Percentiles rank a stretch among this genome's conserved stretches.
Conservation (phyloP, 1,140 invertebrate genomes). For the Ganaspis sp. region DNA sequence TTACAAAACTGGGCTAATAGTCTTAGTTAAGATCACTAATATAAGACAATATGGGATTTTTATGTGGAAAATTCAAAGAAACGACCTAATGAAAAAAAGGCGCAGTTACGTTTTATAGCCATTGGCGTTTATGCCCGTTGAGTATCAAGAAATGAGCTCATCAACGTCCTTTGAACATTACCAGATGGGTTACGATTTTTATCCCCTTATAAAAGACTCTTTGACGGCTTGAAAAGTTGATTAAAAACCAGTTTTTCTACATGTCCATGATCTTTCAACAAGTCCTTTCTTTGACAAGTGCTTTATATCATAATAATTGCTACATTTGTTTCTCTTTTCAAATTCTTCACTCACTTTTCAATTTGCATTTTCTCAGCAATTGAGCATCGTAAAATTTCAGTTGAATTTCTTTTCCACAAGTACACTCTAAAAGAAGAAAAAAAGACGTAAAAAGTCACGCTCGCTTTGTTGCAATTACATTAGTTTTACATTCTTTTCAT, state of each 20-base stretch:
- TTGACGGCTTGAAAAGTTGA: slow-evolving; percentile 27
- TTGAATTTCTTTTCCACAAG: not conserved
- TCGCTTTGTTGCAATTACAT: no score
- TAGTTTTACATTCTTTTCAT: no score
- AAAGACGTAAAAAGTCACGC: no score
- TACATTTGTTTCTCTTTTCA: not conserved
- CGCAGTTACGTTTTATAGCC: slow-evolving; percentile 22
- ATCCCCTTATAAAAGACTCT: slow-evolving; percentile 23
- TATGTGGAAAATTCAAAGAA: slow-evolving; percentile 11
- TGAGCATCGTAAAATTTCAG: not conserved
- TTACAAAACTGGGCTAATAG: not conserved
- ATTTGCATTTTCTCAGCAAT: not conserved
- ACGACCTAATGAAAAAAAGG: slow-evolving; percentile 13
- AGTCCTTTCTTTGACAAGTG: not conserved
- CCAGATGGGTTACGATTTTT: slow-evolving; percentile 26
- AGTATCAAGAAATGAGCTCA: slow-evolving; percentile 30
- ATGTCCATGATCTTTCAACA: slow-evolving; percentile 18
- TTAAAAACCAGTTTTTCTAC: slow-evolving; percentile 24
- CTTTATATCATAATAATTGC: slow-evolving; percentile 14
- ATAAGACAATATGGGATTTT: slow-evolving; percentile 2
- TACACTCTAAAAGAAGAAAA: no score
- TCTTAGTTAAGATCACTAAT: not conserved
- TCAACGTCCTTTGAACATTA: slow-evolving; percentile 28
- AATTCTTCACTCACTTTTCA: not conserved
- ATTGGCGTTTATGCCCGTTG: slow-evolving; percentile 3